Base-by-base conservation (phyloP, 2,888 invertebrate species). In the Crematogaster levior region DNA sequence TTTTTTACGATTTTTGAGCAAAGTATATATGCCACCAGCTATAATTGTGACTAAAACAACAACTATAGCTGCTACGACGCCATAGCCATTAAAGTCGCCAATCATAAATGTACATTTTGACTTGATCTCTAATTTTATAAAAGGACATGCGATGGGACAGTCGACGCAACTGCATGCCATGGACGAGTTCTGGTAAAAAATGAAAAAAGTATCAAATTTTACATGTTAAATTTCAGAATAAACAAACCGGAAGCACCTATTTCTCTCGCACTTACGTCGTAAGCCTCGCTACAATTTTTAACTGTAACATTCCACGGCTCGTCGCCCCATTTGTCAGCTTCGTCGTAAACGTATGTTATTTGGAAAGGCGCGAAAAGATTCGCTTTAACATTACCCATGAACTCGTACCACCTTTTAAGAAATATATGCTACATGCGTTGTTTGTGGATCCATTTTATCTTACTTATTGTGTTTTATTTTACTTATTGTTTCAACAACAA, bases 141-240 rank as follows among this genome's bases (percentile, higher is more conserved):
- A 80, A 0, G 96, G 96, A 91, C 98, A 98, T 3, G 96, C 95
- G 1, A 92, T 92, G 0, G 95, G 91, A 91, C 98, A 98, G 92
- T 98, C 98, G 48, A 97, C 96, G 93, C 98, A 98, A 90, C 97
- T 97, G 93, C 98, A 98, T 0, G 97, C 95, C 21, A 95, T 93
- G 0, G 96, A 95, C 18, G 94, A 95, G 51, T 95, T 94, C 95
- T 95, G 86, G 53, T 27, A 21, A 66, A 73, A 37, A 6, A 53
- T 30, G 2, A 6, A 43, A 21, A 43, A 12, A 15, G 24, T 24
- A 10, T 15, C 21, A n/a, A 21, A 12, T 15, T 37, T 37, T n/a
- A 37, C 3, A 21, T 34, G 34, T 12, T 21, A n/a, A 12, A 15
- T 15, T 40, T 4, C 27, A 40, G 7, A 43, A 43, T 12, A 58